Base-by-base conservation (phyloP, 2,797 vertebrate genomes). In the Sandelia bainsii region DNA sequence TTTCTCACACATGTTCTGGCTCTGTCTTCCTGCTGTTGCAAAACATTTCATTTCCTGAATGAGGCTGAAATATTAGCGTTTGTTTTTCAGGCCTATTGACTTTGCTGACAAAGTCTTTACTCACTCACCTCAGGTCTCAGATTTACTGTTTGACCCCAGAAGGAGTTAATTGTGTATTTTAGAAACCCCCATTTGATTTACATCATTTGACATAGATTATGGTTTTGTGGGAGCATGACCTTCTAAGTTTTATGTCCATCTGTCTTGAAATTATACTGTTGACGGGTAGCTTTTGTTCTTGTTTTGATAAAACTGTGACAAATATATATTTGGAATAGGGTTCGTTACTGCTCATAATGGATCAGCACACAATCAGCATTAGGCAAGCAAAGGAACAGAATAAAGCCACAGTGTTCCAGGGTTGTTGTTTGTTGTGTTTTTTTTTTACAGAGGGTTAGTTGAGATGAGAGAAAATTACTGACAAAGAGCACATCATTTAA, bases 41-140 rank as follows among this genome's bases (percentile, higher is more conserved):
- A 91, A 91, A 93, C 85, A 92, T 92, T 91, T 91, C 58, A 91
- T 91, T 92, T 93, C 90, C 91, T 91, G 87, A 87, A 85, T 19
- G 53, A 87, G 76, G 60, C 70, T 87, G 86, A 91, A 90, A 91
- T 89, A 88, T 91, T 86, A 84, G 78, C 78, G 86, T 88, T 88
- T 88, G 83, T 90, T 89, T 93, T 89, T 77, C 48, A 74, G 76
- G 77, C 62, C 76, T 82, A 68, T 87, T 85, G 80, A 88, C 77
- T 90, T 83, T 87, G 68, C 84, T 86, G 83, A 87, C 81, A 85
- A 69, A 79, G 79, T 81, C 79, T 89, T 91, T 85, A 84, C 51
- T 90, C 78, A 70, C 75, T 86, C 76, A 71, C 66, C 72, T 75
- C 76, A 51, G 69, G 52, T 67, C 67, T 68, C 68, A 64, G 62